Base-by-base conservation (phyloP, 2,888 invertebrate species). In the Agrochola lychnidis region DNA sequence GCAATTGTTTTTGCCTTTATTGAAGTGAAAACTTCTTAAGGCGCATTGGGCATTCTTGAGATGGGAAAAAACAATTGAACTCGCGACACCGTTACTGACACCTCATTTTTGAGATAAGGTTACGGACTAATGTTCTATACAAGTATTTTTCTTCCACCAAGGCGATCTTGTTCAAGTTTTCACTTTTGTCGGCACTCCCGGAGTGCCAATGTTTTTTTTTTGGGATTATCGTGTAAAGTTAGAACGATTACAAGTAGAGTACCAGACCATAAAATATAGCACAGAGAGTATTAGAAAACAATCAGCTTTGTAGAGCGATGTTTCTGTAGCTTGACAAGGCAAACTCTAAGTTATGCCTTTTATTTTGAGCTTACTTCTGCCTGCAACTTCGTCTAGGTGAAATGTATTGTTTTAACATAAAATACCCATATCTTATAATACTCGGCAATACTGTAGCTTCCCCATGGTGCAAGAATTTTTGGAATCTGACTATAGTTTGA, bases 1-100 rank as follows among this genome's bases (percentile, higher is more conserved):
- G 71, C 63, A 67, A 70, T 80, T 81, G 22, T 64, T 59, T 59
- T 68, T 53, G n/a, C 14, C 5, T 67, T 61, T 25, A 40, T 22
- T 30, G 30, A 30, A 30, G 30, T 30, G 30, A 30, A 30, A 30
- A 30, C 30, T 30, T 30, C 30, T 30, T 30, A 1, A 30, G 30
- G 30, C 2, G 30, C 30, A 2, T 30, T 30, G 30, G 30, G 30
- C 30, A 30, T 2, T 30, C 2, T 30, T 30, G 30, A 30, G 30
- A 30, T 30, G 30, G 30, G 30, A 30, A 30, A 30, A 30, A 30
- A 30, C 30, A 30, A 30, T 30, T 30, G 30, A 30, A 30, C 30
- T 30, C 30, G 30, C 30, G 1, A 30, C 30, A 30, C 30, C 30
- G 30, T n/a, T n/a, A n/a, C n/a, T n/a, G n/a, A n/a, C n/a, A n/a